A percentile compares a stretch with the other conserved stretches of the same genome.
These are phyloP conservation scores for Streptopelia turtur DNA, from an alignment of 2,797 vertebrate genomes.

Conservation along the genomic window DNA sequence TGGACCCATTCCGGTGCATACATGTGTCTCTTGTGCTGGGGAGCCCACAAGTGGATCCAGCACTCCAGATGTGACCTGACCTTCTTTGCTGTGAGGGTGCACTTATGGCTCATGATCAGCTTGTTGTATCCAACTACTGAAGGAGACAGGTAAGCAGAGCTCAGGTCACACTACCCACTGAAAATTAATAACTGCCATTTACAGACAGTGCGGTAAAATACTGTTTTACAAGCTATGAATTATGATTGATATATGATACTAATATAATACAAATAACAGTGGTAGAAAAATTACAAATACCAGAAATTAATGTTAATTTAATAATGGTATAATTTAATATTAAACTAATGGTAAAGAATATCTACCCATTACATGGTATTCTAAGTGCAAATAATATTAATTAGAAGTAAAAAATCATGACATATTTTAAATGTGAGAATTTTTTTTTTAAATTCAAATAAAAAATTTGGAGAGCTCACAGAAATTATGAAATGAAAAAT, in stretches of 20 bases:
- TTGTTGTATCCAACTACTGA: not conserved
- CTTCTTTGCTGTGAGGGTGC: not conserved
- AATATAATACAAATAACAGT: not conserved
- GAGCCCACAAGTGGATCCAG: not conserved
- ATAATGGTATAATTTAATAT: not conserved
- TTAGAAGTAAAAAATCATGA: not conserved
- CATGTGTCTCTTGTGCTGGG: not conserved
- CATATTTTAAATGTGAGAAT: not conserved
- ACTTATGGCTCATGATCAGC: not conserved
- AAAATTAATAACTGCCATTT: not conserved
- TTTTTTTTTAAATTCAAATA: accelerated
- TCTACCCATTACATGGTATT: not conserved
- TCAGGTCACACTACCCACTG: not conserved
- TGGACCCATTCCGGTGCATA: not conserved
- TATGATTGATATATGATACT: not conserved
- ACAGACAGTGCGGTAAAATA: not conserved
- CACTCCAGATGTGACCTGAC: not conserved
- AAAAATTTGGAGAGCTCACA: accelerated
- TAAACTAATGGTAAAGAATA: not conserved
- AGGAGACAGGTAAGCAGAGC: not conserved
- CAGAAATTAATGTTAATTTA: not conserved
- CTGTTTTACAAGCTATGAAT: not conserved
- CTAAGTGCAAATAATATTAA: accelerated
- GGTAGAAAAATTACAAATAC: not conserved
- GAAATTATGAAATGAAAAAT: not conserved